Conservation (phyloP, 1,140 invertebrate genomes). For the Carposina sasakii region DNA sequence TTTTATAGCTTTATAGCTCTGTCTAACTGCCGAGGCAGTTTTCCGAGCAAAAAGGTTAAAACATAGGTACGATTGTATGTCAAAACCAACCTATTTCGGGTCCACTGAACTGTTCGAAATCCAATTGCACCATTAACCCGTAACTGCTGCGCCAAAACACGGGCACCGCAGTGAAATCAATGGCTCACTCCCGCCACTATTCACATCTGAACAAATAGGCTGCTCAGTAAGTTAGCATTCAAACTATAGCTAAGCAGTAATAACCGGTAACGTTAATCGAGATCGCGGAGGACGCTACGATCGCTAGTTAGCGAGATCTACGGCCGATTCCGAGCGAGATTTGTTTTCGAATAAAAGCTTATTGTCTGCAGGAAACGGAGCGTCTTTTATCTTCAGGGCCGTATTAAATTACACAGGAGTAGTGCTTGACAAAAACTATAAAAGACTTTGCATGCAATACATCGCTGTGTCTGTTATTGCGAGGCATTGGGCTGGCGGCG, state of each 20-base stretch:
- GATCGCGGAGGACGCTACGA: too few species aligned
- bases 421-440: slow-evolving; percentile 36
- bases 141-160: slow-evolving; percentile 31
- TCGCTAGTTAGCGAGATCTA: slow-evolving; percentile 23
- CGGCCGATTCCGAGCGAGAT: slow-evolving; percentile 22
- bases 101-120: slow-evolving; percentile 27
- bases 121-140: slow-evolving; percentile 35
- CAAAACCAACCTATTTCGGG: slow-evolving; percentile 19
- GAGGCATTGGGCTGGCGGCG: slow-evolving; percentile 14
- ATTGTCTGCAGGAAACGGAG: slow-evolving; percentile 23
- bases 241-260: slow-evolving; percentile 20
- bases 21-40: too few species aligned
- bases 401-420: slow-evolving; percentile 35
- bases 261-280: slow-evolving; percentile 14
- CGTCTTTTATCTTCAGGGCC: slow-evolving; percentile 15
- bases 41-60: too few species aligned
- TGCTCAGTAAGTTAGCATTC: slow-evolving; percentile 17
- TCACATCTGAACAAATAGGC: slow-evolving; percentile 28
- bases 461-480: slow-evolving; percentile 15
- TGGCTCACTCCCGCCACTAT: slow-evolving; percentile 33
- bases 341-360: slow-evolving; percentile 33
- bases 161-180: slow-evolving; percentile 33
- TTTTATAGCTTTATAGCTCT: too few species aligned
- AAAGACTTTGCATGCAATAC: slow-evolving; percentile 42
- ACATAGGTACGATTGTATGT: too few species aligned